Percentiles rank a stretch among this genome's conserved stretches.
phyloP scores from a whole-genome alignment of 2,113 vertebrate genomes.

The Heteronetta atricapilla region DNA sequence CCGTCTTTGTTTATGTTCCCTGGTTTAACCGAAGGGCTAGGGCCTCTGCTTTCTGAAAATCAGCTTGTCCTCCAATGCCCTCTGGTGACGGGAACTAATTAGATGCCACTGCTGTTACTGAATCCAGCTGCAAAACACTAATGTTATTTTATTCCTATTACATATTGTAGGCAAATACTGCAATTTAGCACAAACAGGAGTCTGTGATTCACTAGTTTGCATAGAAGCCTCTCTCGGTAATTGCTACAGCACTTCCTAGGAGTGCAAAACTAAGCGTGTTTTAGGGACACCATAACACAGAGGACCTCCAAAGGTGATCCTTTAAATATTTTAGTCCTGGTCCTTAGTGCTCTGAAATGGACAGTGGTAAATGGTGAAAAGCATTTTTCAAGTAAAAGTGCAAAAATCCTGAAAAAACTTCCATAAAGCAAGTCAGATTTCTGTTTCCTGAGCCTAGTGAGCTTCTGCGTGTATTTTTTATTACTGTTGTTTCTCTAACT shows the following conservation, averaged over 20 bases:
- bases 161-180: background rate
- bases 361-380: background rate
- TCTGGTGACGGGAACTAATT: slow-evolving; percentile 67
- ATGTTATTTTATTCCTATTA: background rate
- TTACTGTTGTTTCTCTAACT: background rate
- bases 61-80: slow-evolving; percentile 73
- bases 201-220: background rate
- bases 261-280: background rate
- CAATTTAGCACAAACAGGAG: background rate
- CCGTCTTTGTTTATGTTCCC: background rate
- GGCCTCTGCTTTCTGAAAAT: background rate
- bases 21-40: background rate
- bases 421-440: background rate
- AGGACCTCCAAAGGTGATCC: slow-evolving; percentile 19
- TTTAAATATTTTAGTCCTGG: slow-evolving; percentile 14
- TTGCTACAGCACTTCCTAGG: background rate
- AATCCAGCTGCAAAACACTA: background rate
- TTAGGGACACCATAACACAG: background rate
- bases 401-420: background rate
- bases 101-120: background rate
- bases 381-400: background rate
- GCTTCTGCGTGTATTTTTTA: background rate
- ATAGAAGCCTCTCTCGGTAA: background rate
- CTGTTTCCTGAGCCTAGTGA: background rate
- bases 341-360: background rate